These are phyloP conservation scores for Graptemys geographica DNA, from an alignment of 2,797 vertebrate species.

Conservation along the genomic window DNA sequence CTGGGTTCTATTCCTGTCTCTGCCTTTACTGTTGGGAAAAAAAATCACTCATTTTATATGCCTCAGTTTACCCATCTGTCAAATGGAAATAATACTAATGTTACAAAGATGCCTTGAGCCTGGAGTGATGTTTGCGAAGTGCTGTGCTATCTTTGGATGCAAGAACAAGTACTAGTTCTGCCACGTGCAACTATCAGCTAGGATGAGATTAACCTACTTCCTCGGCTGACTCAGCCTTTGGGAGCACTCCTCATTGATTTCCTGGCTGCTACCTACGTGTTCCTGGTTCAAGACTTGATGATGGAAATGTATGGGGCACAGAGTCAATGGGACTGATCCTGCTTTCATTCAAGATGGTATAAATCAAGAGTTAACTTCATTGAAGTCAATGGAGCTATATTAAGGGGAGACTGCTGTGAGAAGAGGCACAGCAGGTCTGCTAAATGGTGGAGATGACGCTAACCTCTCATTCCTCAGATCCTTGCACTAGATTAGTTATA, in stretches of 20 bases:
- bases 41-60: conserved; percentile 9
- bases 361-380: conserved; percentile 39
- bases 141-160: conserved; percentile 14
- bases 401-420: background rate
- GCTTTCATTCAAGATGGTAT: conserved; percentile 14
- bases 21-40: background rate
- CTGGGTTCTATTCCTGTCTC: background rate
- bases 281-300: conserved; percentile 42
- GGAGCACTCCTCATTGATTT: conserved; percentile 44
- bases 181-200: background rate
- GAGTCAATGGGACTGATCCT: conserved; percentile 45
- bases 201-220: conserved; percentile 32
- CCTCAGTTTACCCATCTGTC: background rate
- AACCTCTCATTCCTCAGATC: background rate
- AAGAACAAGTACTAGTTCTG: background rate
- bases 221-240: conserved; percentile 56
- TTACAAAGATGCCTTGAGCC: background rate
- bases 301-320: background rate
- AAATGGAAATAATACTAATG: background rate
- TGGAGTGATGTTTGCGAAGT: background rate
- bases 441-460: background rate
- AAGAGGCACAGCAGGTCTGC: background rate
- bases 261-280: conserved; percentile 37
- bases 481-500: background rate
- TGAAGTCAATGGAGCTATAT: background rate